Percentiles rank a stretch among this genome's conserved stretches.
These are phyloP conservation scores for Hemichromis elongatus DNA, from an alignment of 2,113 vertebrate genomes.

Conservation along the genomic window DNA sequence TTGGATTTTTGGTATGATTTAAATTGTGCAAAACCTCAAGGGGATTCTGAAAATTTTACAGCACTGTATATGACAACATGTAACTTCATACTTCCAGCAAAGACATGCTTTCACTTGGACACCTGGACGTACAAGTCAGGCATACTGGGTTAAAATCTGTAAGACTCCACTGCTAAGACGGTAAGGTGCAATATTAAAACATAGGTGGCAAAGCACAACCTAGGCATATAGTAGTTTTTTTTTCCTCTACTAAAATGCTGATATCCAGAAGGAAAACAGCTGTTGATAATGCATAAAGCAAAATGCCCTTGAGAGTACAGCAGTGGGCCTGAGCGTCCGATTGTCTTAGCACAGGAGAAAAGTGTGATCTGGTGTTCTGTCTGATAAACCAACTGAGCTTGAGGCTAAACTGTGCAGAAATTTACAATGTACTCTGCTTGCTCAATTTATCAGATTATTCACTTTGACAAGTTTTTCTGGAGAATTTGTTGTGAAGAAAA, in stretches of 20 bases:
- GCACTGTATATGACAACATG: constrained; percentile 13
- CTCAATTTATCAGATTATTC: neutral
- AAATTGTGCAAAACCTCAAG: neutral
- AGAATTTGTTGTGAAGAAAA: neutral
- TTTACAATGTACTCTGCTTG: neutral
- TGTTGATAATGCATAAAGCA: neutral
- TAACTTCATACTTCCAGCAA: constrained; percentile 13
- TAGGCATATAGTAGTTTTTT: neutral
- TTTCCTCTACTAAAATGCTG: neutral
- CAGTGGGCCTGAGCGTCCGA: constrained; percentile 31
- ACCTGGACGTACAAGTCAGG: neutral
- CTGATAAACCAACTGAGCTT: neutral
- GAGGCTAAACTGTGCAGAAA: neutral
- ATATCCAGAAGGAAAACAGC: neutral
- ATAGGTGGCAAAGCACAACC: neutral
- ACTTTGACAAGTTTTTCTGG: neutral
- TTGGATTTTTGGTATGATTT: neutral
- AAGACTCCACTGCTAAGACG: constrained; percentile 2
- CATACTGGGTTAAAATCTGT: neutral
- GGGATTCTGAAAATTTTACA: constrained; percentile 1
- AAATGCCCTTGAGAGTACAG: constrained; percentile 23
- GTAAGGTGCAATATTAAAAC: constrained; percentile 15
- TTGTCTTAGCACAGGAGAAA: constrained; percentile 35
- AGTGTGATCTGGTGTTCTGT: neutral
- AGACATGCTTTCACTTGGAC: constrained; percentile 1